A percentile compares a stretch with the other conserved stretches of the same genome.
phyloP scores from a whole-genome alignment of 1,140 invertebrate genomes.

The Contarinia nasturtii region DNA sequence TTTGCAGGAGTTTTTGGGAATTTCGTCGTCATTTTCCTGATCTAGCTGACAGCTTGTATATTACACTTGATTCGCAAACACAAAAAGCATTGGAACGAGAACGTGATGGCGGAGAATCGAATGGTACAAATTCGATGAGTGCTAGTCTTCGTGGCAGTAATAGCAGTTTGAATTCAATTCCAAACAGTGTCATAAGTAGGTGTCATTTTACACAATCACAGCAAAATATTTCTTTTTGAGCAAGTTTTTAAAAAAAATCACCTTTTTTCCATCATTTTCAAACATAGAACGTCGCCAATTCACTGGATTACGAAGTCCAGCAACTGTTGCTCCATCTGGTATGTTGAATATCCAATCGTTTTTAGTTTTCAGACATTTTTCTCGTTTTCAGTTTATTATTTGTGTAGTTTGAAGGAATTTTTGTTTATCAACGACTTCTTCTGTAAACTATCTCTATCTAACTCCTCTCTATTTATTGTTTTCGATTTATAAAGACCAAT shows the following conservation, averaged over 20 bases:
- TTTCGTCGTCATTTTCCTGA: slow-evolving; percentile 83
- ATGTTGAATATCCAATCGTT: not conserved
- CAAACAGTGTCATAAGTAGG: slow-evolving; percentile 5
- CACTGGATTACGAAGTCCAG: slow-evolving; percentile 5
- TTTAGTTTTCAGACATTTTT: too few relatives aligned
- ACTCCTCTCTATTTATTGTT: too few relatives aligned
- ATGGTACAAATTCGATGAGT: slow-evolving; percentile 5
- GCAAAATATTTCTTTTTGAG: too few relatives aligned
- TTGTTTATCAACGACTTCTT: too few relatives aligned
- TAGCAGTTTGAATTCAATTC: slow-evolving; percentile 6
- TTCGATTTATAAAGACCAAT: too few relatives aligned
- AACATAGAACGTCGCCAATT: slow-evolving; percentile 4
- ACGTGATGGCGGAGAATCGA: slow-evolving; percentile 8
- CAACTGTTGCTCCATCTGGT: slow-evolving; percentile 4
- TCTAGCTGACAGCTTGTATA: slow-evolving; percentile 68
- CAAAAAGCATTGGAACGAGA: slow-evolving; percentile 63
- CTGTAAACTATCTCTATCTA: too few relatives aligned
- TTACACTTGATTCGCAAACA: slow-evolving; percentile 63
- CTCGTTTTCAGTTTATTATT: too few relatives aligned
- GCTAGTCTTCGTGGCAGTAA: slow-evolving; percentile 6
- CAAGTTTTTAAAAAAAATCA: too few relatives aligned
- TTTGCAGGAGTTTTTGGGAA: slow-evolving; percentile 66
- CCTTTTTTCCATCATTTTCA: too few relatives aligned
- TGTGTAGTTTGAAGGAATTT: too few relatives aligned
- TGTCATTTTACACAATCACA: too few relatives aligned